Conservation (phyloP, 2,888 invertebrate species). For the Villa cingulata region DNA sequence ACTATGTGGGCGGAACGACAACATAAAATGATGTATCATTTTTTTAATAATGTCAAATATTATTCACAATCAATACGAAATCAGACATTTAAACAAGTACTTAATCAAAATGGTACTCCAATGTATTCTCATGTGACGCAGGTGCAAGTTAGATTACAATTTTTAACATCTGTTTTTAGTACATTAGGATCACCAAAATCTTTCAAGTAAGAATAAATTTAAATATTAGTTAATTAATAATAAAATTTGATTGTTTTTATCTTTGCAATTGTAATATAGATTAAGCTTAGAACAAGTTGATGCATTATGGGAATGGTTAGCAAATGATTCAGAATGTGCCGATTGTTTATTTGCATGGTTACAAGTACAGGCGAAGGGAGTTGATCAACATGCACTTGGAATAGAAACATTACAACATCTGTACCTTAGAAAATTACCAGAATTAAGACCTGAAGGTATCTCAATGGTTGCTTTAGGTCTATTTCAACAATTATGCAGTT, state of each 20-base stretch:
- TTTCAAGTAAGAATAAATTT: slow-evolving; percentile 49
- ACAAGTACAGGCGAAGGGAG: slow-evolving; percentile 78
- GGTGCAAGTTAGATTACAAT: slow-evolving; percentile 81
- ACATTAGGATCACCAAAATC: slow-evolving; percentile 78
- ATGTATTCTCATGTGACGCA: slow-evolving; percentile 69
- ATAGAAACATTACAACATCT: slow-evolving; percentile 76
- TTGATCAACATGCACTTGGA: slow-evolving; percentile 82
- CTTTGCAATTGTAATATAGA: slow-evolving; percentile 33
- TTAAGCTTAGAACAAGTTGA: slow-evolving; percentile 80
- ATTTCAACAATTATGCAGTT: slow-evolving; percentile 80
- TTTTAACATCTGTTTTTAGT: slow-evolving; percentile 84
- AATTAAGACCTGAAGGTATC: slow-evolving; percentile 73
- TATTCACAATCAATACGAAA: slow-evolving; percentile 43
- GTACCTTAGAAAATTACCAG: slow-evolving; percentile 79
- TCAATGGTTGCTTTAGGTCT: slow-evolving; percentile 83
- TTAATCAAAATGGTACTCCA: slow-evolving; percentile 29
- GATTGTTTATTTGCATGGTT: slow-evolving; percentile 92
- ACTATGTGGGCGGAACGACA: slow-evolving; percentile 90
- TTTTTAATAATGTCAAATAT: slow-evolving; percentile 73
- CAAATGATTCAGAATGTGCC: slow-evolving; percentile 69
- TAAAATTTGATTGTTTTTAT: neutral
- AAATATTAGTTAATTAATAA: neutral
- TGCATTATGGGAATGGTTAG: slow-evolving; percentile 80
- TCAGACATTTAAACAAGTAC: slow-evolving; percentile 19
- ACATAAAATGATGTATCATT: slow-evolving; percentile 84